Base-by-base conservation (phyloP, 2,113 vertebrate species). In the Rhinoptilus africanus region DNA sequence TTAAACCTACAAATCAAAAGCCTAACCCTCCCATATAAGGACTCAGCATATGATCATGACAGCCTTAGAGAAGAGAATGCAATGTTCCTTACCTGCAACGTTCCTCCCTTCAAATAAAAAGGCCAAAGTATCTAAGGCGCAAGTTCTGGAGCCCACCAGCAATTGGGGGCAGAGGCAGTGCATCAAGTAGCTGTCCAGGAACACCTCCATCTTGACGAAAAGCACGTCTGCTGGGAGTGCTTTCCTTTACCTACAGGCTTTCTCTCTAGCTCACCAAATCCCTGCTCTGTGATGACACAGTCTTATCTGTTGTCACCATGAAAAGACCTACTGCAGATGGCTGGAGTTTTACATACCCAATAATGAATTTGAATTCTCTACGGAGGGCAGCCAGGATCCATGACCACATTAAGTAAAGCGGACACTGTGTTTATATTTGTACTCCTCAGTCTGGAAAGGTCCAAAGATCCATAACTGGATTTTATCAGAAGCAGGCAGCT, bases 81-180 rank as follows among this genome's bases (percentile, higher is more conserved):
- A 48, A 48, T 9, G 47, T 67, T 75, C 24, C 26, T 35, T 35
- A 76, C 19, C 26, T 47, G 51, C 23, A 50, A 6, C 1, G 1
- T 30, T 88, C 37, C 23, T 47, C 23, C 17, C 51, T 88, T 84
- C 47, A 22, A 41, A 26, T 21, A 62, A 67, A 64, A 84, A 75
- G 32, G 28, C 47, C n/a, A 8, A 37, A 34, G 59, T 21, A n/a
- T n/a, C n/a, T n/a, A n/a, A n/a, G n/a, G n/a, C n/a, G n/a, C n/a
- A n/a, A n/a, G 8, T 16, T 64, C 15, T 34, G 56, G 32, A 75
- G 20, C 12, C 39, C 34, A 59, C 4, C 8, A 54, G 53, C 26
- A 78, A 17, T 8, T 45, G 4, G 2, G 9, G 32, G 28, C 16
- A 79, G n/a, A 64, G 27, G 39, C 1, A 28, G 28, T 1, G 0